Conservation (phyloP, 2,797 vertebrate genomes). For the Acanthurus tractus region DNA sequence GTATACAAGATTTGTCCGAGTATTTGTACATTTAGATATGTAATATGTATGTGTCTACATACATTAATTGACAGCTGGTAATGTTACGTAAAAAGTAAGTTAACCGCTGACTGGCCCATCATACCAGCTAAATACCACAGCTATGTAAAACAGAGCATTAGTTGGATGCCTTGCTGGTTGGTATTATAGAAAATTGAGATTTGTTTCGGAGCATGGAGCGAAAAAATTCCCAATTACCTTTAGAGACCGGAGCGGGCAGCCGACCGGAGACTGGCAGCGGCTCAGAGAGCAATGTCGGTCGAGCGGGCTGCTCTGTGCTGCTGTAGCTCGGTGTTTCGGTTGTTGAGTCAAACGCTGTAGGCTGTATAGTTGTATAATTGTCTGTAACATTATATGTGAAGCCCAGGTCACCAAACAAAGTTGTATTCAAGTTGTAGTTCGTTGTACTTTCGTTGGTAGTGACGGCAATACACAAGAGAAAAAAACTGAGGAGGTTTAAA, state of each 20-base stretch:
- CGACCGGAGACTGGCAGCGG: conserved; percentile 61
- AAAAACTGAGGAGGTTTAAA: neutral
- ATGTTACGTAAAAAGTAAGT: too few relatives aligned
- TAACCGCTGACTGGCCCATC: too few relatives aligned
- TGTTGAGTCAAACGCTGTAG: neutral
- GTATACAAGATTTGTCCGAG: too few relatives aligned
- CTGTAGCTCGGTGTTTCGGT: neutral
- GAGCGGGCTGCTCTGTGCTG: neutral
- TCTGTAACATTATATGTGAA: neutral
- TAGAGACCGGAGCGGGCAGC: conserved; percentile 34
- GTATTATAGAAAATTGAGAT: too few relatives aligned
- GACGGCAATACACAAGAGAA: conserved; percentile 1
- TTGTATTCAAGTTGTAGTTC: neutral
- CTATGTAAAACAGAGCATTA: too few relatives aligned
- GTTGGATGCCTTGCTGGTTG: too few relatives aligned
- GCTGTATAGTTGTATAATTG: neutral
- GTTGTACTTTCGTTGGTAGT: conserved; percentile 6
- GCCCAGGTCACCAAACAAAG: neutral
- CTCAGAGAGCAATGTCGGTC: rapidly evolving
- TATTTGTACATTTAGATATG: too few relatives aligned
- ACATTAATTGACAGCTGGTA: too few relatives aligned
- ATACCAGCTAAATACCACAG: too few relatives aligned
- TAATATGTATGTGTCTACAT: too few relatives aligned
- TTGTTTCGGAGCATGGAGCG: neutral
- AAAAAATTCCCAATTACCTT: conserved; percentile 47